These are phyloP conservation scores for Anoncus sp. DNA, from an alignment of 2,888 invertebrate species.

Conservation along the genomic window DNA sequence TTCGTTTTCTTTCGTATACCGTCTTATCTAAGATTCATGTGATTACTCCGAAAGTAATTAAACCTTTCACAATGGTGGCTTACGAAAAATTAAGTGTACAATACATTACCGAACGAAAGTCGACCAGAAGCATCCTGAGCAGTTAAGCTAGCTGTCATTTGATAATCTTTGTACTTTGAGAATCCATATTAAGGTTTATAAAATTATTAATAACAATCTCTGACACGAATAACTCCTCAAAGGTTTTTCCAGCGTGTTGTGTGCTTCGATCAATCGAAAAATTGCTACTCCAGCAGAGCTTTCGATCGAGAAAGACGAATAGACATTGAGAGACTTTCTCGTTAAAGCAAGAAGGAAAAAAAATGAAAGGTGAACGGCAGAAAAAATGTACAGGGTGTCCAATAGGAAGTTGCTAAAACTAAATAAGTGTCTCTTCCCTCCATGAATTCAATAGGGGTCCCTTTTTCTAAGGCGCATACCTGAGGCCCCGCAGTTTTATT, in stretches of 20 bases:
- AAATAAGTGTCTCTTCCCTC: background rate
- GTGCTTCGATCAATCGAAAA: background rate
- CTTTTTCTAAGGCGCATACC: no score
- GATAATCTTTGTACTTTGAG: background rate
- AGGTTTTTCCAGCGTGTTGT: background rate
- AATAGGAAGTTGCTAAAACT: constrained; percentile 1
- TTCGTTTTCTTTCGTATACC: background rate
- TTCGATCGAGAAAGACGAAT: background rate
- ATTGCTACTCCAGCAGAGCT: constrained; percentile 2
- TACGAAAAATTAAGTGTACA: background rate
- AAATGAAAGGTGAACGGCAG: constrained; percentile 23
- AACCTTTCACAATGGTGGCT: background rate
- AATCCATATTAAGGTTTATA: background rate
- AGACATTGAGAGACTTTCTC: constrained; percentile 27
- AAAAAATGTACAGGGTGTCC: constrained; percentile 17
- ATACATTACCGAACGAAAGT: no score
- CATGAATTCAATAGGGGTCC: no score
- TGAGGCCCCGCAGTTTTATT: constrained; percentile 1
- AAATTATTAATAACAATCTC: background rate
- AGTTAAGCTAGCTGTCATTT: no score
- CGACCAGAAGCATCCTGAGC: no score
- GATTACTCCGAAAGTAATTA: background rate
- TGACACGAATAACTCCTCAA: background rate
- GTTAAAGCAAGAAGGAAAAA: constrained; percentile 11
- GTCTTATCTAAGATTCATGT: background rate